A percentile compares a stretch with the other conserved stretches of the same genome.
Evolutionary conservation across 1,140 invertebrate species (phyloP).

Genomic region (Semibalanus balanoides): DNA sequence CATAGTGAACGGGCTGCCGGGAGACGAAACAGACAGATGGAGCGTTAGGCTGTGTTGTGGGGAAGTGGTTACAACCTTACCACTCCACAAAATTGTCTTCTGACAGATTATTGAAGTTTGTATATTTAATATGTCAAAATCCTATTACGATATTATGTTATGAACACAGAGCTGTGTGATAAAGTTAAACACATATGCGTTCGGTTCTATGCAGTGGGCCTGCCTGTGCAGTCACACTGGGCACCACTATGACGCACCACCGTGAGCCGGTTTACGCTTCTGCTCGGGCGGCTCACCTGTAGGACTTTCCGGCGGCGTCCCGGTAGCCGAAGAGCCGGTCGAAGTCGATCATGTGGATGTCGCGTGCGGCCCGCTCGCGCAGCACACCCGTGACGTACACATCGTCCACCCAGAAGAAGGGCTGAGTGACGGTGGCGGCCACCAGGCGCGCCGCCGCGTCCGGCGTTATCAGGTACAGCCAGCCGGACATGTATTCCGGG

Average conservation of each 20-base stretch:
- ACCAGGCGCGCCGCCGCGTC: conserved; percentile 18
- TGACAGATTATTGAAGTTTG: neutral
- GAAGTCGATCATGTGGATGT: neutral
- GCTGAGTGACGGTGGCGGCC: conserved; percentile 21
- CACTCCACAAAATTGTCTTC: no score
- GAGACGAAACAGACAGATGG: no score
- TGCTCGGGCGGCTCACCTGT: neutral
- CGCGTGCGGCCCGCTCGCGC: conserved; percentile 17
- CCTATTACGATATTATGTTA: neutral
- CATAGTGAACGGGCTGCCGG: neutral
- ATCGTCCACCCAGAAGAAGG: conserved; percentile 34
- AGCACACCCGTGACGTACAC: conserved; percentile 33
- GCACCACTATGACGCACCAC: neutral
- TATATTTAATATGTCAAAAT: neutral
- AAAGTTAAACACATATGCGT: no score
- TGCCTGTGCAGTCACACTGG: no score
- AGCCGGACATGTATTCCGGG: conserved; percentile 24
- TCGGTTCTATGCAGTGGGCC: no score
- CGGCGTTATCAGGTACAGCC: conserved; percentile 22
- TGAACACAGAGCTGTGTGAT: neutral
- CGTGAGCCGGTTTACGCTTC: no score
- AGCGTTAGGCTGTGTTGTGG: no score
- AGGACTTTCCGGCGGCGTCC: neutral
- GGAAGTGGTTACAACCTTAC: no score
- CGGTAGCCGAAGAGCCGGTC: neutral